These are phyloP conservation scores for Laothoe populi DNA, from an alignment of 2,888 invertebrate species.

Conservation along the genomic window DNA sequence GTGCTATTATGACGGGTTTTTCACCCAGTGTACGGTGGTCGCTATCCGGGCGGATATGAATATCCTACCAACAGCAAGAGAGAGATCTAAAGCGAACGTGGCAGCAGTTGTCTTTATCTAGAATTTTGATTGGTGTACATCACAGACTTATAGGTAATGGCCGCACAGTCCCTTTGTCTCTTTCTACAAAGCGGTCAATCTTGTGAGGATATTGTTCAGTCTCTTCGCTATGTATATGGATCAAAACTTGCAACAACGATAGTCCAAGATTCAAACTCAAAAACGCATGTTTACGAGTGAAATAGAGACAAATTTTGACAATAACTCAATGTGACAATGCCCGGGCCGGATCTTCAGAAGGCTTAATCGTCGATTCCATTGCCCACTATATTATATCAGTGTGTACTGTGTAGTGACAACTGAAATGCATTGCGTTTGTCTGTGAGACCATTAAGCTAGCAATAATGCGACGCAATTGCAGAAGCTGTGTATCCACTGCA, in stretches of 20 bases:
- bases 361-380: conserved; percentile 15
- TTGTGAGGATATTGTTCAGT: too few relatives aligned
- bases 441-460: conserved; percentile 56
- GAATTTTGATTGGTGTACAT: too few relatives aligned
- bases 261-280: not conserved
- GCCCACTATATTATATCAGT: conserved; percentile 23
- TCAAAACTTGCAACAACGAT: not conserved
- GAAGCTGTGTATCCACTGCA: conserved; percentile 36
- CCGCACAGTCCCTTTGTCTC: too few relatives aligned
- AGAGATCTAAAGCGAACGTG: too few relatives aligned
- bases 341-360: conserved; percentile 2
- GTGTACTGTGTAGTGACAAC: conserved; percentile 36
- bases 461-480: conserved; percentile 55
- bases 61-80: too few relatives aligned
- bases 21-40: too few relatives aligned
- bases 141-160: too few relatives aligned
- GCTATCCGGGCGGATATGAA: too few relatives aligned
- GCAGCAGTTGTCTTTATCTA: too few relatives aligned
- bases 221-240: too few relatives aligned
- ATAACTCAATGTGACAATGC: conserved; percentile 13
- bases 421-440: conserved; percentile 46
- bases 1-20: too few relatives aligned
- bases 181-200: too few relatives aligned
- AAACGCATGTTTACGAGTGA: conserved; percentile 13
- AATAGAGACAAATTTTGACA: conserved; percentile 17